Evolutionary conservation across 2,113 vertebrate species (phyloP), one percentile per base, ranked within the genome.

Genomic region (Aptenodytes patagonicus): DNA sequence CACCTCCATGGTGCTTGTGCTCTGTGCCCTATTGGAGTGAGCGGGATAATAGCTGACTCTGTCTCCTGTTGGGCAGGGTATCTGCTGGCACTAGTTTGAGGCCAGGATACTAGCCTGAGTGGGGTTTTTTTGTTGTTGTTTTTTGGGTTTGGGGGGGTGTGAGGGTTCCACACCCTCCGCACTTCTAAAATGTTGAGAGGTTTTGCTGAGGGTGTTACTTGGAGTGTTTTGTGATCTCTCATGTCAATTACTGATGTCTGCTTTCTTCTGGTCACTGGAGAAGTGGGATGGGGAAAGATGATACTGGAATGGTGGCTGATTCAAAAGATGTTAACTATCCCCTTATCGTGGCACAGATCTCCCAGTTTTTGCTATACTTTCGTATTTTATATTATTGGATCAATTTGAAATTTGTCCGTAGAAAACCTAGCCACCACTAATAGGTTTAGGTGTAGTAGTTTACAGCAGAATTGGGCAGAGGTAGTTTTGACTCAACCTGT

Each of bases 141-240:
- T 57, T 60, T n/a, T 4, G 42, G 19, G 9, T 8, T 47, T 71
- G 9, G n/a, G 4, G 34, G 2, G 1, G 15, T 11, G 14, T 1
- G 0, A 83, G 68, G 7, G 17, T 76, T 83, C 31, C 26, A 62
- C 20, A 9, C 42, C 68, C 17, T 83, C 18, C 6, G 6, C 2
- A 3, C 32, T 83, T 89, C n/a, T 47, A 21, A 91, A 83, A 52
- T 24, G 4, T 19, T 36, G 44, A 25, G 32, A 18, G 22, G 3
- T 84, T 91, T 91, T 91, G 13, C 72, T 61, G n/a, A 89, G 68
- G 47, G 31, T 25, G 36, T 70, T 77, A 29, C 34, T 62, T 91
- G 36, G 31, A 66, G 25, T 66, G 24, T 11, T 60, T 68, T 92
- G 29, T 42, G 26, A 24, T 52, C 34, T 57, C 54, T 46, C 5